Evolutionary conservation across 2,113 vertebrate genomes (phyloP).

Genomic region (Hydrochoerus hydrochaeris): DNA sequence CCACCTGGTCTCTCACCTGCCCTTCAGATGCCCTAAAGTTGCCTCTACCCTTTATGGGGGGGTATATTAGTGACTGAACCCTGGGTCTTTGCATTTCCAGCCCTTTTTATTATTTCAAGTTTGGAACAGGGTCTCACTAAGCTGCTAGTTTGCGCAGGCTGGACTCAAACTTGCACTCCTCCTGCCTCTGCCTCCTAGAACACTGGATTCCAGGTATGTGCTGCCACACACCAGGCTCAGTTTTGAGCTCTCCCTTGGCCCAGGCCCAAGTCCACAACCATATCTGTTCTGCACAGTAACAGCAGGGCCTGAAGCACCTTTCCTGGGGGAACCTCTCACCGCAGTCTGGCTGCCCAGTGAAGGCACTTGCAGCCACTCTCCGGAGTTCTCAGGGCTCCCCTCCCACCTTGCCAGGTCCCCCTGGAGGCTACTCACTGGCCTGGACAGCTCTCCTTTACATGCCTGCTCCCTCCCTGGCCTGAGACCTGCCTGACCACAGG

Average conservation of each 20-base stretch:
- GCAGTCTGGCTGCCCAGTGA: neutral
- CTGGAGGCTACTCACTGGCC: neutral
- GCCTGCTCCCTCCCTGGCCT: neutral
- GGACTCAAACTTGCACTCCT: neutral
- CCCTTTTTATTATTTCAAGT: neutral
- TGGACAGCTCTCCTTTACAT: no score
- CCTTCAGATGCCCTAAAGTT: neutral
- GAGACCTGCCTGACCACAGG: neutral
- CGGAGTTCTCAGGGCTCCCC: neutral
- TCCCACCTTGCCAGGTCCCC: neutral
- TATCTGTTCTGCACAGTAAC: fast-evolving
- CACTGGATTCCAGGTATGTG: neutral
- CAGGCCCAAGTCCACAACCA: neutral
- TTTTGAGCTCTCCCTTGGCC: neutral
- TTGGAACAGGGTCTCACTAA: neutral
- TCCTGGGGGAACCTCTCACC: neutral
- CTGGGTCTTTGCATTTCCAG: neutral
- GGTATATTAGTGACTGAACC: neutral
- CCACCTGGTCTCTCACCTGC: neutral
- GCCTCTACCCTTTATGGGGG: neutral
- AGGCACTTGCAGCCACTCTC: neutral
- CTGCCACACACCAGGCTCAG: neutral
- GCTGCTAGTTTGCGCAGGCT: neutral
- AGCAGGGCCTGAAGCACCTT: fast-evolving
- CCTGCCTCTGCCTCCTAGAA: neutral